These are phyloP conservation scores for Phymastichus coffea DNA, from an alignment of 1,140 invertebrate genomes.

Conservation along the genomic window DNA sequence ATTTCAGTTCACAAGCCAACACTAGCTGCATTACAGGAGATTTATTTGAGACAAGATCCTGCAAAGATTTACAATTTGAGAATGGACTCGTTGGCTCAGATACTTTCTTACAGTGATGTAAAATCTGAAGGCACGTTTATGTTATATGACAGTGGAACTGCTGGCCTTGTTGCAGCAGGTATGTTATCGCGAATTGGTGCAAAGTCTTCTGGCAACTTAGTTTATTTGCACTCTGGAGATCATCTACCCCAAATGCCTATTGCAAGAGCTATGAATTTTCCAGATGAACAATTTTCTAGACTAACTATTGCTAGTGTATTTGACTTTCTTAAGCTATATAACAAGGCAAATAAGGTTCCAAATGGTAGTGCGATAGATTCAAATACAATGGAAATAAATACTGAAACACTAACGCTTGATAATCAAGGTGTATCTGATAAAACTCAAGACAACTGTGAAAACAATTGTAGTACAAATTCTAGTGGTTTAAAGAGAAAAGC, in stretches of 20 bases:
- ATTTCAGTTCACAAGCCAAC: constrained; percentile 75
- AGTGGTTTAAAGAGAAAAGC: constrained; percentile 27
- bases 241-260: constrained; percentile 71
- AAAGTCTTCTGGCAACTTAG: constrained; percentile 62
- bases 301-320: constrained; percentile 73
- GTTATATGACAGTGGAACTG: constrained; percentile 84
- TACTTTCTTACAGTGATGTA: constrained; percentile 79
- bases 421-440: background rate
- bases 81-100: constrained; percentile 84
- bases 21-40: constrained; percentile 72
- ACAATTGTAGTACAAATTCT: background rate
- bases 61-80: constrained; percentile 78
- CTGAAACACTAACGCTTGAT: background rate
- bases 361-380: constrained; percentile 29
- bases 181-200: constrained; percentile 73
- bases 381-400: background rate
- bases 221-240: constrained; percentile 80
- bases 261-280: constrained; percentile 76
- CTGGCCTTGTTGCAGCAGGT: constrained; percentile 79
- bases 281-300: constrained; percentile 64
- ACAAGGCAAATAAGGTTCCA: constrained; percentile 35
- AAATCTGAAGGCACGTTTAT: constrained; percentile 75
- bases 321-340: constrained; percentile 67
- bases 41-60: constrained; percentile 76
- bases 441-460: constrained; percentile 14